Evolutionary conservation across 2,797 vertebrate genomes (phyloP).

Genomic region (Galagoides demidoff): DNA sequence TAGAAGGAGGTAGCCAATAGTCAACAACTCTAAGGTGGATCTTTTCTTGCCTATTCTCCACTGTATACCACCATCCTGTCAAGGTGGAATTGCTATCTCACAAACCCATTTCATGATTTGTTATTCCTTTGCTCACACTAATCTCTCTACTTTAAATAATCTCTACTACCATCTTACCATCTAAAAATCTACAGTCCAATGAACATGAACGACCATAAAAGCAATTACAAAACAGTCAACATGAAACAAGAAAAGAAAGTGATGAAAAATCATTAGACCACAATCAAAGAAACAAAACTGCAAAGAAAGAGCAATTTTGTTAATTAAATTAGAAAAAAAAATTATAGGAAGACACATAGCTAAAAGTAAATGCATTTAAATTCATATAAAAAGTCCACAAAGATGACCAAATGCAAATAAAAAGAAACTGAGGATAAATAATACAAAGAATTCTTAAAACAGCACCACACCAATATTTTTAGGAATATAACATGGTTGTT

Average conservation of each 20-base stretch:
- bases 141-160: not conserved
- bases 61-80: not conserved
- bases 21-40: not conserved
- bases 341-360: not conserved
- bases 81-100: not conserved
- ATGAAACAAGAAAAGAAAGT: not conserved
- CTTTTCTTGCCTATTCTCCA: not conserved
- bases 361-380: constrained; percentile 2
- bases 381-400: constrained; percentile 38
- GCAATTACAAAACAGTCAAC: constrained; percentile 3
- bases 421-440: not conserved
- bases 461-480: not conserved
- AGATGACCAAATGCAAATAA: constrained; percentile 10
- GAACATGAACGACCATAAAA: not conserved
- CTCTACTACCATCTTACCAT: constrained; percentile 12
- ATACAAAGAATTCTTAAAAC: not conserved
- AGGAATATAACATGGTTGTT: not conserved
- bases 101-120: not conserved
- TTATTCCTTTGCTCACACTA: not conserved
- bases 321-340: constrained; percentile 34
- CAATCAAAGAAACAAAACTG: constrained; percentile 6
- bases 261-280: not conserved
- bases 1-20: not conserved
- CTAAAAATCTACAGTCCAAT: constrained; percentile 35
- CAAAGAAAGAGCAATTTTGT: not conserved